These are phyloP conservation scores for Napeogenes sylphis DNA, from an alignment of 2,888 invertebrate genomes.

Conservation along the genomic window DNA sequence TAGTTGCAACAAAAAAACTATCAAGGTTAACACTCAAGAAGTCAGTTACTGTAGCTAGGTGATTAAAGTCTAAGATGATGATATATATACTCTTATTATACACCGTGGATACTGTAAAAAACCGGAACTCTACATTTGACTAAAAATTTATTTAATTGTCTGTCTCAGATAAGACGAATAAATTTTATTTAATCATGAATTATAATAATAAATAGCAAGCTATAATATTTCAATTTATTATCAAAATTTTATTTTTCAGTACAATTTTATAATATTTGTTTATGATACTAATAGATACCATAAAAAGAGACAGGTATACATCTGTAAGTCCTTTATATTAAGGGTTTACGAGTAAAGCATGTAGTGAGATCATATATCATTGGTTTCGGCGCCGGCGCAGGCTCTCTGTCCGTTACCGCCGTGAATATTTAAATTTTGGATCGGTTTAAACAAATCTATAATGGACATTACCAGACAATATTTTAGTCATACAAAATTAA, in stretches of 20 bases:
- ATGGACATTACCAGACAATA: conserved; percentile 22
- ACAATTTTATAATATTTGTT: no score
- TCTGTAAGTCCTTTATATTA: conserved; percentile 45
- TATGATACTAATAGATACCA: background rate
- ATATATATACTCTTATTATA: no score
- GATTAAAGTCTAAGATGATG: background rate
- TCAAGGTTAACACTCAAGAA: background rate
- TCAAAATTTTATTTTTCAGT: no score
- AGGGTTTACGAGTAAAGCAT: conserved; percentile 65
- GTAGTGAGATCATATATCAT: conserved; percentile 69
- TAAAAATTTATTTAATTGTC: conserved; percentile 1
- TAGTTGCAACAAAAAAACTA: conserved; percentile 27
- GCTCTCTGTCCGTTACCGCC: conserved; percentile 53
- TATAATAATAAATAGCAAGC: no score
- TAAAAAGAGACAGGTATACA: conserved; percentile 52
- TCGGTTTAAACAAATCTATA: conserved; percentile 35
- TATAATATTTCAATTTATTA: no score
- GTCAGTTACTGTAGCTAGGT: background rate
- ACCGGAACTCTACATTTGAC: no score
- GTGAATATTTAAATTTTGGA: conserved; percentile 51
- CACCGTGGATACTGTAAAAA: no score
- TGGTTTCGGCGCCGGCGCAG: conserved; percentile 63
- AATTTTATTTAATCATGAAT: background rate
- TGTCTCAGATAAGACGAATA: background rate
- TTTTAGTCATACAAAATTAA: conserved; percentile 21